Evolutionary conservation across 2,113 vertebrate genomes (phyloP).

Genomic region (Crypturellus undulatus): DNA sequence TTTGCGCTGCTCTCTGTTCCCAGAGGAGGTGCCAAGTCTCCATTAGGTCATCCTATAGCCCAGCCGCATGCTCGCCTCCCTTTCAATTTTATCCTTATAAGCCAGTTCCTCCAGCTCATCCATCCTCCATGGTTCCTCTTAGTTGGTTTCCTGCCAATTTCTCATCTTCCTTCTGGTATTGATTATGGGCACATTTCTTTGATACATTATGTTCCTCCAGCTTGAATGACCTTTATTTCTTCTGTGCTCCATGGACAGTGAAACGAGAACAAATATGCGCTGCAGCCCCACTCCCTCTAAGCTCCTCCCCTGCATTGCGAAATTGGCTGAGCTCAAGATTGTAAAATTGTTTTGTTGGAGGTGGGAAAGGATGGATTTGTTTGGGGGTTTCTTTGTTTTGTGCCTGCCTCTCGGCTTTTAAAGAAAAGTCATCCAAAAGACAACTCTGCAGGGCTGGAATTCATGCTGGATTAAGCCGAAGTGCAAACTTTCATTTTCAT

Average conservation of each 20-base stretch:
- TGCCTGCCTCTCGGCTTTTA: neutral
- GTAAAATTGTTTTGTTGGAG: neutral
- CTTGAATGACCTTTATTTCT: neutral
- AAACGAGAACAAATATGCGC: neutral
- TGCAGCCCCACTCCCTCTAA: neutral
- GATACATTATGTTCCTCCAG: neutral
- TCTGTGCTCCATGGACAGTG: neutral
- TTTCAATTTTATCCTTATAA: neutral
- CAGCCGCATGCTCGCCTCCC: neutral
- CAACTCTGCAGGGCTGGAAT: neutral
- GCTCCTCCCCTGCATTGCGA: neutral
- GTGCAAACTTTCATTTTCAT: conserved; percentile 11
- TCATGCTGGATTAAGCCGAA: neutral
- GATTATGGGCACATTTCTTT: neutral
- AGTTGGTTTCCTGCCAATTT: neutral
- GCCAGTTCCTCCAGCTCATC: neutral
- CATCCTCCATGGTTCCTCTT: neutral
- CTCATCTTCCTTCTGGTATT: neutral
- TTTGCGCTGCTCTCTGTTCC: neutral
- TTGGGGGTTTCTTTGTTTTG: neutral
- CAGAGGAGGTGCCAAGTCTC: neutral
- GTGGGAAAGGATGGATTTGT: neutral
- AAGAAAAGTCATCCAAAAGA: neutral
- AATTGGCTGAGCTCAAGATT: neutral
- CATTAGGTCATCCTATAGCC: neutral